Base-by-base conservation (phyloP, 2,888 invertebrate species). In the Agrochola circellaris region DNA sequence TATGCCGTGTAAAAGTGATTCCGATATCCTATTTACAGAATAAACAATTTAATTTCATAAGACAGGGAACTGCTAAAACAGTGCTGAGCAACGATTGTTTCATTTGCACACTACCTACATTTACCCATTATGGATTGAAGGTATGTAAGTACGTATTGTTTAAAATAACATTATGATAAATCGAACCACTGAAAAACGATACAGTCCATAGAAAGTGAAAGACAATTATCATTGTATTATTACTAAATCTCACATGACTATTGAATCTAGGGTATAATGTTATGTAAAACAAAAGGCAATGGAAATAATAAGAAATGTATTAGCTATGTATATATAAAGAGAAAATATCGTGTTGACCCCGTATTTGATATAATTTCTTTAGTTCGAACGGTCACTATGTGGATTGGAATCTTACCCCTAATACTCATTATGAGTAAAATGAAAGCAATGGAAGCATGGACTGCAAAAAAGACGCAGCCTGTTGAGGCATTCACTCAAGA, bases 261-360 rank as follows among this genome's bases (percentile, higher is more conserved):
- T 84, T 79, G 62, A 74, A 65, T 62, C 23, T 64, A 38, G 48
- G 64, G 64, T 20, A 66, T 68, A 69, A 65, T 61, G 42, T n/a
- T 72, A 26, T n/a, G n/a, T 54, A 72, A 76, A 81, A 82, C 77
- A 77, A 79, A 61, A 68, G 26, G 54, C 26, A 26, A 56, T 34
- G 42, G 34, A 65, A 69, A 69, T 62, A 82, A 77, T 15, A 68
- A 69, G 13, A 58, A 72, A 72, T 58, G 11, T 71, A 13, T n/a
- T 30, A 26, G 42, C 42, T 79, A 86, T 82, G 86, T 80, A 81
- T 77, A 81, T 68, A 34, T 34, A 34, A 34, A 66, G 58, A 60
- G 26, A 71, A 60, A 45, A 6, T 13, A 42, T 30, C 45, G 67
- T 7, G 8, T 65, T 30, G 45, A 65, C 17, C 20, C 3, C 42